Percentiles rank a stretch among this genome's conserved stretches.
These are phyloP conservation scores for Pyrgilauda ruficollis DNA, from an alignment of 2,113 vertebrate genomes.

Conservation along the genomic window DNA sequence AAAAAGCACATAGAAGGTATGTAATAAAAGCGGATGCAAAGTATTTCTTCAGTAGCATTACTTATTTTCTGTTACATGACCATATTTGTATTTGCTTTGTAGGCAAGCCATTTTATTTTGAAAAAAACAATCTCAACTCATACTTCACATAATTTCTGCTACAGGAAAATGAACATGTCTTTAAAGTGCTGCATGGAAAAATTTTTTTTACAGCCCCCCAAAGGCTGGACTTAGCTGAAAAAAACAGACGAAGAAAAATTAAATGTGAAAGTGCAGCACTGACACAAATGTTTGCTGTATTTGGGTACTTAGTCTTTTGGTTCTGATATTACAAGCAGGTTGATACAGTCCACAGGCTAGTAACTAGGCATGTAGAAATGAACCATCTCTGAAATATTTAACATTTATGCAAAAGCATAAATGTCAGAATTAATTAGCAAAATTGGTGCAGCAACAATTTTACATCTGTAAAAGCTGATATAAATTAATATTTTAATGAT, in stretches of 20 bases:
- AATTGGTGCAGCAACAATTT: not conserved
- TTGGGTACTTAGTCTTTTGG: not conserved
- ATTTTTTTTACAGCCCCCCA: not conserved
- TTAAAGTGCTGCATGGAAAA: not conserved
- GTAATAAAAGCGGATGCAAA: not conserved
- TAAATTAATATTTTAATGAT: constrained; percentile 60
- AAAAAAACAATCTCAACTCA: not conserved
- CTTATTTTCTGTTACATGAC: not conserved
- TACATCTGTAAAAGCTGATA: constrained; percentile 53
- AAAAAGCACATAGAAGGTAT: not conserved
- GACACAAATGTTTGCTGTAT: not conserved
- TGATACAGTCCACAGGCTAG: not conserved
- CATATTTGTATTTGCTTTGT: not conserved
- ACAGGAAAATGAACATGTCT: not conserved
- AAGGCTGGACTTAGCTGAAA: not conserved
- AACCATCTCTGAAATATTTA: not conserved
- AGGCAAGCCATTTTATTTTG: not conserved
- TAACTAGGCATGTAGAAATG: not conserved
- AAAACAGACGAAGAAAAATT: not conserved
- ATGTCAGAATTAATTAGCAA: constrained; percentile 39
- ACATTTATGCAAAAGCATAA: not conserved
- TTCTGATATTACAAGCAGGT: not conserved
- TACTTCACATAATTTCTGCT: not conserved
- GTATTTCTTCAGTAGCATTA: not conserved
- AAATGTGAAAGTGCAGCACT: not conserved